Evolutionary conservation across 2,797 vertebrate genomes (phyloP), one percentile per base, ranked within the genome.

Genomic region (Spinus olivaceus): DNA sequence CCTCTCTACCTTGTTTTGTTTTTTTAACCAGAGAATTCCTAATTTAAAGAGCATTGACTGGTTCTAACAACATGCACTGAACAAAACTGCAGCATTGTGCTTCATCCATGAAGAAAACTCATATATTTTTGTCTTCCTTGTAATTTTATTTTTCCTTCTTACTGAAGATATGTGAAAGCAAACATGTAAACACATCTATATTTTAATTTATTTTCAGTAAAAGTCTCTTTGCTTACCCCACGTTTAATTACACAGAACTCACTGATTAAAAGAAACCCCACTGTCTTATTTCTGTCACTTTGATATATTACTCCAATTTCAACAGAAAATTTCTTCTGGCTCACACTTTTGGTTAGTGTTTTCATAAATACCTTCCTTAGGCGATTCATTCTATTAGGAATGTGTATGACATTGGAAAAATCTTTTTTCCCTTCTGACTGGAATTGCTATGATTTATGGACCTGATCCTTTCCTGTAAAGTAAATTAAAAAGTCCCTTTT

Each of bases 211-310:
- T 81, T 90, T 73, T 14, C 46, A 81, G 54, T 59, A 77, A 61
- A 94, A 51, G 2, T 51, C 7, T 74, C 18, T 91, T 87, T 73
- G 37, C 41, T 84, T 81, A 47, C 17, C 88, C 30, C 15, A 76
- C 27, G 73, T 94, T 93, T 92, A 95, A 94, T 96, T 96, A 95
- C 60, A 78, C 22, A 61, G 53, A 89, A 47, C 17, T 71, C n/a
- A 9, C 44, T 89, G 84, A 94, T 94, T 94, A 94, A 94, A 95
- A 89, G 79, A 89, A 96, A 83, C 46, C n/a, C 46, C 65, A 73
- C 74, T 82, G 64, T 94, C 94, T 96, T 87, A 82, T 85, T 95
- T 96, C 92, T 94, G 96, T 92, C 92, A 83, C 44, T 96, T 95
- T 95, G 95, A 95, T 95, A 44, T 84, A 95, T 93, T 94, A 87